Percentiles rank a stretch among this genome's conserved stretches.
These are phyloP conservation scores for Eulemur albifrons DNA, from an alignment of 2,797 vertebrate genomes.

Conservation along the genomic window DNA sequence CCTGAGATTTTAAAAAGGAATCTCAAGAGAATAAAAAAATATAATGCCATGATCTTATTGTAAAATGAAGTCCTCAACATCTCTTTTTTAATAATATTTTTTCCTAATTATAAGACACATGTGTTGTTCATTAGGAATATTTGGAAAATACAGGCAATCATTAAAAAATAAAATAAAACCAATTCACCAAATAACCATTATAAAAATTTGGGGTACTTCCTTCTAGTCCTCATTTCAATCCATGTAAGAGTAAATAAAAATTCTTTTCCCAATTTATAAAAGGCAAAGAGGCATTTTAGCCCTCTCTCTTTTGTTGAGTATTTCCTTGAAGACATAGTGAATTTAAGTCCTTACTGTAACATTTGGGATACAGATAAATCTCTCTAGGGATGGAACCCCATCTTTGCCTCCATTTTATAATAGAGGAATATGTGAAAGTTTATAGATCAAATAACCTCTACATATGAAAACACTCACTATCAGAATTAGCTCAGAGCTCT, in stretches of 20 bases:
- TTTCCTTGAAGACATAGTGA: not conserved
- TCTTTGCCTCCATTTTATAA: not conserved
- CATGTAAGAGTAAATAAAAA: not conserved
- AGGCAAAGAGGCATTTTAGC: not conserved
- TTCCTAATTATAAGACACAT: not conserved
- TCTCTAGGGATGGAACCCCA: not conserved
- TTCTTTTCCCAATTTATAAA: not conserved
- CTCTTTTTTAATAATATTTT: not conserved
- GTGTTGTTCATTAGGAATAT: not conserved
- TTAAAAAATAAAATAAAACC: not conserved
- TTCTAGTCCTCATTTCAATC: not conserved
- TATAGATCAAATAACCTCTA: not conserved
- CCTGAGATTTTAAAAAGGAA: not conserved
- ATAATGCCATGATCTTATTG: not conserved
- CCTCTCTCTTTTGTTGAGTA: not conserved
- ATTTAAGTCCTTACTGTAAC: not conserved
- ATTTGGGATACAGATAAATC: not conserved
- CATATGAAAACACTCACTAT: not conserved
- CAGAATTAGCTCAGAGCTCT: not conserved
- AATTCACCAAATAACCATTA: not conserved
- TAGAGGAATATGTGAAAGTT: not conserved
- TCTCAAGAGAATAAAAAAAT: not conserved
- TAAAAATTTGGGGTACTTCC: not conserved
- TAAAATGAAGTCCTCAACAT: not conserved
- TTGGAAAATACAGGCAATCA: not conserved